Base-by-base conservation (phyloP, 2,113 vertebrate genomes). In the Arvicanthis niloticus region DNA sequence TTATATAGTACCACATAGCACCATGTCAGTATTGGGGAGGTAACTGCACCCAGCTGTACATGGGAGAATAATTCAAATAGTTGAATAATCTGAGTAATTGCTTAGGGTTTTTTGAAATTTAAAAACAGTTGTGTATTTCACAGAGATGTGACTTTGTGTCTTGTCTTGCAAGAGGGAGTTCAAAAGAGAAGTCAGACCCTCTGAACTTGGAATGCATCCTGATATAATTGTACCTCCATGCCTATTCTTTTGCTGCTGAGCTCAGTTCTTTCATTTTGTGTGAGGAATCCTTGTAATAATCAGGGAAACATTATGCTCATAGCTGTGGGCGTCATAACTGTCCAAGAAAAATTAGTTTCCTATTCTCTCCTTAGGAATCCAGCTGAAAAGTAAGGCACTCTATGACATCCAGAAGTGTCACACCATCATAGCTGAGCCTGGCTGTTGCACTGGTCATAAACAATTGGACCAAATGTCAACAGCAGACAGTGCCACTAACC, bases 151-250 rank as follows among this genome's bases (percentile, higher is more conserved):
- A 70, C 45, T 45, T 73, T 72, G 80, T 62, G 51, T 45, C 93
- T 91, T 91, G 31, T 60, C 75, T 92, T 82, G 17, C 26, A 12
- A 75, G 11, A 70, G 24, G 29, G 37, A 81, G 45, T 86, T 93
- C 88, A 67, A 92, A 95, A 53, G 62, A 90, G n/a, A 90, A 58
- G 0, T 29, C 19, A 37, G 67, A 45, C 94, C 45, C 65, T 82
- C 58, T 95, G 86, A 82, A 81, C 65, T 87, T 81, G 88, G 3
- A 91, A 88, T 65, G 11, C 40, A 15, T 82, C 73, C 21, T 89
- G 58, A 70, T 60, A 29, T 12, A 73, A 8, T 24, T 60, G 42
- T 84, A 7, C 31, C 37, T 94, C 70, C 21, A 51, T 84, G 80
- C 37, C 56, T 53, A 8, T n/a, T 87, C 37, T 93, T 72, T 31